Percentiles rank a stretch among this genome's conserved stretches.
Evolutionary conservation across 2,888 invertebrate genomes (phyloP).

Genomic region (Diogma glabrata): DNA sequence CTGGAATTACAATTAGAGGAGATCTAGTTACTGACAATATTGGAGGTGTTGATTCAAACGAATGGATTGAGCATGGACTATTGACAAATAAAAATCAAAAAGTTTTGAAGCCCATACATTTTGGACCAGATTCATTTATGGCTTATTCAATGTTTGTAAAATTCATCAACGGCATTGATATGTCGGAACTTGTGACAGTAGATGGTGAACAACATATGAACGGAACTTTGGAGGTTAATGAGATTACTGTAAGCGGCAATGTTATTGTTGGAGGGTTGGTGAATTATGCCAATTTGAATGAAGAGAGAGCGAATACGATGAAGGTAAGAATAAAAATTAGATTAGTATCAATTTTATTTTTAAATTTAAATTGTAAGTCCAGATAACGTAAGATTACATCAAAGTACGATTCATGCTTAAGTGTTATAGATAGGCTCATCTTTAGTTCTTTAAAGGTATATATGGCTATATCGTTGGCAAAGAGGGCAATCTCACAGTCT

Average conservation of each 20-base stretch:
- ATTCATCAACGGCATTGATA: conserved; percentile 38
- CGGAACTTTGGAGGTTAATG: conserved; percentile 28
- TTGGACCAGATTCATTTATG: conserved; percentile 36
- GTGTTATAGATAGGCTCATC: background rate
- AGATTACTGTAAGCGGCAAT: conserved; percentile 28
- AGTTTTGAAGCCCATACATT: conserved; percentile 33
- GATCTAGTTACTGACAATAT: conserved; percentile 30
- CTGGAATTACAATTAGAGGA: no score
- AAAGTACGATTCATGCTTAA: no score
- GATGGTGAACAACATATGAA: conserved; percentile 37
- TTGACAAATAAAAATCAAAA: background rate
- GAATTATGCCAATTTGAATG: conserved; percentile 36
- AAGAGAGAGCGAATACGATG: conserved; percentile 40
- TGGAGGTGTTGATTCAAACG: conserved; percentile 31
- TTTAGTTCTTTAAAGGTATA: no score
- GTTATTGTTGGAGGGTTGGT: conserved; percentile 27
- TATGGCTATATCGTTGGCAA: no score
- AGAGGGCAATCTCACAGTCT: no score
- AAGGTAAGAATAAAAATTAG: conserved; percentile 43
- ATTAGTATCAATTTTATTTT: no score
- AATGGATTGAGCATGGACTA: conserved; percentile 36
- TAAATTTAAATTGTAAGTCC: no score
- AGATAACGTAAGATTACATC: no score
- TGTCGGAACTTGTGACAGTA: conserved; percentile 37
- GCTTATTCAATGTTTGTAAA: conserved; percentile 32